Percentiles rank a stretch among this genome's conserved stretches.
These are phyloP conservation scores for Cryptoblepharus egeriae DNA, from an alignment of 2,797 vertebrate genomes.

Conservation along the genomic window DNA sequence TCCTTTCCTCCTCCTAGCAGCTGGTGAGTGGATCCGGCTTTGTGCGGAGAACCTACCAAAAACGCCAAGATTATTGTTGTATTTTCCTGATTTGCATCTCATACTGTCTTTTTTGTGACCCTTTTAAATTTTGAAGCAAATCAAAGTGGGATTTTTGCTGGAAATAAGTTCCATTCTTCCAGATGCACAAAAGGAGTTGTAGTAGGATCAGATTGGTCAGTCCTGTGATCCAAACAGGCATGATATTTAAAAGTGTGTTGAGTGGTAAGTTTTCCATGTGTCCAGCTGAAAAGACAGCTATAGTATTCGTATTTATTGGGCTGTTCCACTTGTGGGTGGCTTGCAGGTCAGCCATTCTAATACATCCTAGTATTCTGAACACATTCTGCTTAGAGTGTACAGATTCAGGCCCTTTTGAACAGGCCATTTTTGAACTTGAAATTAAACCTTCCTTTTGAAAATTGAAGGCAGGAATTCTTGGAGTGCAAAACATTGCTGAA, in stretches of 20 bases:
- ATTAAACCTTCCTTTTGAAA: not conserved
- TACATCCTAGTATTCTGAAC: too few species aligned
- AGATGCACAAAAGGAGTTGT: too few species aligned
- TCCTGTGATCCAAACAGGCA: not conserved
- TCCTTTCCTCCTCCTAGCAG: conserved; percentile 20
- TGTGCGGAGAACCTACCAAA: conserved; percentile 47
- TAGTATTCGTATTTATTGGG: too few species aligned
- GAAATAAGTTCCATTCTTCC: not conserved
- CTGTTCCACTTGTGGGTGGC: not conserved
- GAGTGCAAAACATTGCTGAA: not conserved
- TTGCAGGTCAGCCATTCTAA: not conserved
- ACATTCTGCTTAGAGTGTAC: not conserved
- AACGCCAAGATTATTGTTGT: conserved; percentile 35
- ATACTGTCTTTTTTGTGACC: too few species aligned
- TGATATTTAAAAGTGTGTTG: too few species aligned
- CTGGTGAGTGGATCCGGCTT: conserved; percentile 52
- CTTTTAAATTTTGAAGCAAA: not conserved
- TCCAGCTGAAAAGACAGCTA: too few species aligned
- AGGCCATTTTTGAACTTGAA: not conserved
- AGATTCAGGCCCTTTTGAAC: not conserved
- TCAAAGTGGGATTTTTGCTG: not conserved
- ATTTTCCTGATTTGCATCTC: too few species aligned
- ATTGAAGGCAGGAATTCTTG: too few species aligned
- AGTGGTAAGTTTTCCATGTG: not conserved
- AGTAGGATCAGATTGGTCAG: not conserved